Evolutionary conservation across 37 sponge, comb jelly and placozoan genomes (phyloP).

Genomic region (Hexactinellida sp.): DNA sequence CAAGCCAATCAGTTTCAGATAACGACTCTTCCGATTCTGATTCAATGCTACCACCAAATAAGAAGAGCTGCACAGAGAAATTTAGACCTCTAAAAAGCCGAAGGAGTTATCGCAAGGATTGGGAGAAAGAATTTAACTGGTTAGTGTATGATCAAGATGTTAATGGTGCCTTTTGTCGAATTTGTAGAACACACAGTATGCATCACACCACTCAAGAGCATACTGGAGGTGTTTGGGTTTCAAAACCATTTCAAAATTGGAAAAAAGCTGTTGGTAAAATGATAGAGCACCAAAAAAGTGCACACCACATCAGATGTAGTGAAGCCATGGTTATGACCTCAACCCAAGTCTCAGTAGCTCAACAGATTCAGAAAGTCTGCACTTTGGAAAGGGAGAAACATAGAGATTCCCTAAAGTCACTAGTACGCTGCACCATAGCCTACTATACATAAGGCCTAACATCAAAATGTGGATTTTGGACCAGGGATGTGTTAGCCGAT

Average conservation of each 20-base stretch:
- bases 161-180: not conserved
- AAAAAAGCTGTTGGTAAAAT: not conserved
- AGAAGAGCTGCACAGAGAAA: too few relatives aligned
- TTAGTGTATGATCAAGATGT: not conserved
- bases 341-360: not conserved
- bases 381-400: slow-evolving; percentile 59
- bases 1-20: too few relatives aligned
- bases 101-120: not conserved
- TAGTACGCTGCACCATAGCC: not conserved
- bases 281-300: not conserved
- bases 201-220: not conserved
- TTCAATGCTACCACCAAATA: too few relatives aligned
- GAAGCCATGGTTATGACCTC: not conserved
- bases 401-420: slow-evolving; percentile 34
- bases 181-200: not conserved
- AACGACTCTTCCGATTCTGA: too few relatives aligned
- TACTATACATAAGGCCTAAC: too few relatives aligned
- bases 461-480: too few relatives aligned
- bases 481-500: too few relatives aligned
- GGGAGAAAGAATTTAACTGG: not conserved
- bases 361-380: too few relatives aligned
- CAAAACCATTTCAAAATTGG: not conserved
- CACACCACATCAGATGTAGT: too few relatives aligned
- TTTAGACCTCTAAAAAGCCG: not conserved
- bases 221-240: not conserved